Conservation (phyloP, 2,888 invertebrate genomes). For the Lutraria lutraria region DNA sequence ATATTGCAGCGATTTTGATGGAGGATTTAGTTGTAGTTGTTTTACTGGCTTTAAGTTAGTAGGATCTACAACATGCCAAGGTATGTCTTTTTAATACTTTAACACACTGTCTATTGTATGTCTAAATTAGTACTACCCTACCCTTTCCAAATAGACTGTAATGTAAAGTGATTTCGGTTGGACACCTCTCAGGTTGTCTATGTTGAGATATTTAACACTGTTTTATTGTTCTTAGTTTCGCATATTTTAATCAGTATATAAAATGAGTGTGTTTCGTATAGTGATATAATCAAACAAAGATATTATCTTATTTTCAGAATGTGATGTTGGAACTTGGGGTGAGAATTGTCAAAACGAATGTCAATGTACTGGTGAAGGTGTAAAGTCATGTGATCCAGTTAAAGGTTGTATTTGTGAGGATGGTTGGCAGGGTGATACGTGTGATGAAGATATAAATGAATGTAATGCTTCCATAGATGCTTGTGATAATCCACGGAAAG, state of each 20-base stretch:
- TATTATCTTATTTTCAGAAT: slow-evolving; percentile 3
- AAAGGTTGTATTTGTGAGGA: slow-evolving; percentile 63
- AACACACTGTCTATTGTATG: neutral
- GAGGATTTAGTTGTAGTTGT: slow-evolving; percentile 24
- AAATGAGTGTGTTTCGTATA: too few species aligned
- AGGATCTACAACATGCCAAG: neutral
- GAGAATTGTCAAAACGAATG: slow-evolving; percentile 33
- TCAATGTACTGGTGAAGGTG: slow-evolving; percentile 50
- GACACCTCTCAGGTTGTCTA: too few species aligned
- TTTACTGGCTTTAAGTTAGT: slow-evolving; percentile 1
- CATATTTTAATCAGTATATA: neutral
- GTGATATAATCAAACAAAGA: neutral
- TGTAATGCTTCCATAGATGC: neutral
- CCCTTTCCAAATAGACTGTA: too few species aligned
- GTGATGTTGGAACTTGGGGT: slow-evolving; percentile 24
- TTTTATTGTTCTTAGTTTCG: too few species aligned
- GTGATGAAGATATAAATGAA: slow-evolving; percentile 27
- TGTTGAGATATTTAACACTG: too few species aligned
- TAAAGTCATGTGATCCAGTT: slow-evolving; percentile 49
- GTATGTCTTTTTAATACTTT: neutral
- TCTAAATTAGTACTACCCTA: too few species aligned
- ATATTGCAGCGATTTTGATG: neutral
- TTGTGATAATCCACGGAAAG: neutral
- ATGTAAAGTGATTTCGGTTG: too few species aligned
- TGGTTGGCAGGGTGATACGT: slow-evolving; percentile 64